Evolutionary conservation across 2,797 vertebrate genomes (phyloP), one percentile per base, ranked within the genome.

Genomic region (Pagetopsis macropterus): DNA sequence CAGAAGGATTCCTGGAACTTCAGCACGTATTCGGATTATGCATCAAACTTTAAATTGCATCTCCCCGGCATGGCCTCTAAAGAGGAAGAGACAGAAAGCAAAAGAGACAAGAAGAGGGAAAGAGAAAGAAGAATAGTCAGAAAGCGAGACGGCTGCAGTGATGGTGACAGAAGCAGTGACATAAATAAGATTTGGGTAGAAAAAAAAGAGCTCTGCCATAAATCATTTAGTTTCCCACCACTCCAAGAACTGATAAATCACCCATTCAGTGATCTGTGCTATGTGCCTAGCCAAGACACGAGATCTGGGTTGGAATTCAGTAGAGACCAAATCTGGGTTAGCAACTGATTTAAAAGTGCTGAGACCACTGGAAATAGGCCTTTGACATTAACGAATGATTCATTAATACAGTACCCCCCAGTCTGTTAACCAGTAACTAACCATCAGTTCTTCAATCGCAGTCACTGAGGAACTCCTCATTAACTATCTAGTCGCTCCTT

Each of bases 271-370:
- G 0, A 65, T 65, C 11, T 64, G 69, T 31, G 52, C 69, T 61
- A 37, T 37, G 70, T 57, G 61, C 74, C 70, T 37, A 78, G 75
- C 69, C 71, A 69, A 84, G 63, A 75, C 61, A 51, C 66, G 60
- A 72, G 84, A 84, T 84, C 84, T 88, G 79, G 70, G 83, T 74
- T 80, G 77, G 84, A 68, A 84, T 84, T 84, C 79, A 84, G 67
- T 41, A 0, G 75, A 87, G 79, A 88, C 66, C 58, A 54, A 88
- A 89, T 86, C 75, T 91, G 71, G 84, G 90, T 87, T 85, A 87
- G 78, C 56, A 10, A 83, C 77, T 52, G 52, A 71, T 81, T 83
- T 79, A 65, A 84, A 89, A 91, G 62, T 76, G 87, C 86, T 89
- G 85, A 91, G 84, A 75, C 78, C 50, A 64, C 75, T 61, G 61